phyloP scores from a whole-genome alignment of 2,797 vertebrate species.

The Gymnopithys bicolor region DNA sequence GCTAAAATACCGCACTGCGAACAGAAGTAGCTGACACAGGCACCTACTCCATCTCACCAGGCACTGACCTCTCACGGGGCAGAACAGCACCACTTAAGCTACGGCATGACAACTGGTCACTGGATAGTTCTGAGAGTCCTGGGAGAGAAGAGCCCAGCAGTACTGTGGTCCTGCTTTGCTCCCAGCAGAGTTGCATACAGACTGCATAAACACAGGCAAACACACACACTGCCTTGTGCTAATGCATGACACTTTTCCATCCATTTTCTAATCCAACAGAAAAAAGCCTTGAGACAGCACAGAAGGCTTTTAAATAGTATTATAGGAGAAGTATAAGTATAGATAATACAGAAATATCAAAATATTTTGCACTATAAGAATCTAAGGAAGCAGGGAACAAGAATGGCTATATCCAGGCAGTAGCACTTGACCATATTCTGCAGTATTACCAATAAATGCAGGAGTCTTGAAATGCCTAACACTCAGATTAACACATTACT shows the following conservation, averaged over 20 bases:
- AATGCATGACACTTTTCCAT: background rate
- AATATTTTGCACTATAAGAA: background rate
- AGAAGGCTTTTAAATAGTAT: background rate
- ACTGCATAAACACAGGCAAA: background rate
- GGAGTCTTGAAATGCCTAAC: background rate
- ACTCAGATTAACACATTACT: background rate
- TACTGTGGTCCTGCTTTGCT: background rate
- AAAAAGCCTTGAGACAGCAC: background rate
- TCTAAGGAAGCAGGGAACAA: background rate
- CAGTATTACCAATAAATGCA: background rate
- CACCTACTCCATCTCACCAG: background rate
- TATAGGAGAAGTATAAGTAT: background rate
- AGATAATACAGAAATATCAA: background rate
- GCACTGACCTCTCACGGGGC: background rate
- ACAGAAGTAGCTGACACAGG: background rate
- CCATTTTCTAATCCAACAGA: background rate
- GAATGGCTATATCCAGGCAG: background rate
- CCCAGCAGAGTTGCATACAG: fast-evolving
- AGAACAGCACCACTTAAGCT: background rate
- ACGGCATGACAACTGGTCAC: background rate
- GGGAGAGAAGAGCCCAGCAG: background rate
- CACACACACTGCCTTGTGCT: background rate
- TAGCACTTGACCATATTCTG: background rate
- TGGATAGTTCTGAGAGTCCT: background rate
- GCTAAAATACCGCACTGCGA: background rate